Conservation (phyloP, 2,888 invertebrate species). For the Sthenelais limicola region DNA sequence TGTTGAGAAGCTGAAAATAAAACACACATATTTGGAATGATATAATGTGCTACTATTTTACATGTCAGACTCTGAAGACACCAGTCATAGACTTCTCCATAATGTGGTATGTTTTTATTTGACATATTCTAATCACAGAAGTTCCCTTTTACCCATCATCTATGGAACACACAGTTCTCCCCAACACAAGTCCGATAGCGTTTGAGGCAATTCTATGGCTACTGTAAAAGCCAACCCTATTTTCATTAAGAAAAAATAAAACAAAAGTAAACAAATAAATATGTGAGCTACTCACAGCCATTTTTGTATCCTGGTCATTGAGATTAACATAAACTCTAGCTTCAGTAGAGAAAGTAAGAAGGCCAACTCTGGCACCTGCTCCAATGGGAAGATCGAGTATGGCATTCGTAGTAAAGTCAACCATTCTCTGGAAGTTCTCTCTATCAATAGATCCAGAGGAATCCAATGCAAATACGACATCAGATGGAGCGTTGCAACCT, state of each 20-base stretch:
- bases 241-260: neutral
- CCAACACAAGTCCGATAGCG: no score
- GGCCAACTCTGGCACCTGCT: slow-evolving; percentile 17
- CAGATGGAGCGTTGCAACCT: slow-evolving; percentile 21
- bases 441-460: slow-evolving; percentile 40
- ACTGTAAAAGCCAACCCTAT: no score
- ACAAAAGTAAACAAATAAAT: neutral
- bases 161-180: no score
- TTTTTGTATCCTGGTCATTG: slow-evolving; percentile 8
- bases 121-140: no score
- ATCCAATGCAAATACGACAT: slow-evolving; percentile 42
- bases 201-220: no score
- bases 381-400: slow-evolving; percentile 37
- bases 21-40: no score
- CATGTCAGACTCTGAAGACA: no score
- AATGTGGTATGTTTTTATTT: no score
- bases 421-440: slow-evolving; percentile 40
- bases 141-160: no score
- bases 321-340: slow-evolving; percentile 32
- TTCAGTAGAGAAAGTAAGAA: slow-evolving; percentile 12
- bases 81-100: no score
- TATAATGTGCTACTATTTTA: no score
- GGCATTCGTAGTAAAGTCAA: slow-evolving; percentile 38
- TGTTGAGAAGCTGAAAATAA: slow-evolving; percentile 41
- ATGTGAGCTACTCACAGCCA: neutral